Evolutionary conservation across 2,113 vertebrate genomes (phyloP).

Genomic region (Cyphomyrus plagiostoma): DNA sequence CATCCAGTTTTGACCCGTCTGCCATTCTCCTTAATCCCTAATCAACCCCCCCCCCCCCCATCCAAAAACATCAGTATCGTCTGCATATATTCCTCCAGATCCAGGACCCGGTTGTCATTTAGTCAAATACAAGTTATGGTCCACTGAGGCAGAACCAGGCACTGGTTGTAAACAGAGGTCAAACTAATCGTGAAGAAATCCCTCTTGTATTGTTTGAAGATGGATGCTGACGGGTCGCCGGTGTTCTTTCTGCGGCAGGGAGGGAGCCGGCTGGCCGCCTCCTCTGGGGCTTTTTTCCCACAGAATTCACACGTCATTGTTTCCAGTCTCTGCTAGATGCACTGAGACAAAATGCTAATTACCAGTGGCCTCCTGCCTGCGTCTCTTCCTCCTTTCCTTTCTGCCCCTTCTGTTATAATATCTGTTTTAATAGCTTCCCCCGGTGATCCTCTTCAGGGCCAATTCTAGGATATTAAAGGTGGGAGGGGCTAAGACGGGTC

Average conservation of each 20-base stretch:
- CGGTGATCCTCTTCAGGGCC: neutral
- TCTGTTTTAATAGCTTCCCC: neutral
- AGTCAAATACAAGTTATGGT: neutral
- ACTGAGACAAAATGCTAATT: neutral
- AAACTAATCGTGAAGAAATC: neutral
- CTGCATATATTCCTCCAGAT: neutral
- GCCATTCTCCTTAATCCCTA: neutral
- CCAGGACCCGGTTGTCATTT: neutral
- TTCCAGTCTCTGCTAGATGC: neutral
- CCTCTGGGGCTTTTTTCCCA: neutral
- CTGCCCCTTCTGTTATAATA: neutral
- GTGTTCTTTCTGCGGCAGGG: neutral
- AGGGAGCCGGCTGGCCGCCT: neutral
- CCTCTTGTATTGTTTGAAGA: neutral
- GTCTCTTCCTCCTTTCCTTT: neutral
- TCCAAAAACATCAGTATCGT: neutral
- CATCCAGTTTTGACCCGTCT: neutral
- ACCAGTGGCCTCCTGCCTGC: neutral
- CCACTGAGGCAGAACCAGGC: neutral
- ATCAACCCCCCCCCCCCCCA: neutral
- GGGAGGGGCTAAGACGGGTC: neutral
- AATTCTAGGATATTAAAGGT: neutral
- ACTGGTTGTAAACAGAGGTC: neutral
- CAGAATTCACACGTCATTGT: neutral
- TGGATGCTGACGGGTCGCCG: neutral